Evolutionary conservation across 2,797 vertebrate genomes (phyloP).

Genomic region (Erethizon dorsatum): DNA sequence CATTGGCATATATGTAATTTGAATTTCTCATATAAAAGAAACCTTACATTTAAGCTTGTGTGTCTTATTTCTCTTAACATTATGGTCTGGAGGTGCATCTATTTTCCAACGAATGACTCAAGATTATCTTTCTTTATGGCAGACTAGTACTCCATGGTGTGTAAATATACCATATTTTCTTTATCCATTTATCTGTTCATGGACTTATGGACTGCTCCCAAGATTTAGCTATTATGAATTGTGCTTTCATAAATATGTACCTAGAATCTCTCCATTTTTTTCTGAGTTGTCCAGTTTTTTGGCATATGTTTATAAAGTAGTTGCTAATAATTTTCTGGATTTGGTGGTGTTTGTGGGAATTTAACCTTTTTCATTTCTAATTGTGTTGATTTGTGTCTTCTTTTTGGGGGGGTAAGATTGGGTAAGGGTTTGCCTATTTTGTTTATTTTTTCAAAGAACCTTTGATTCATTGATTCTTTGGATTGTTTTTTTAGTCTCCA

Average conservation of each 20-base stretch:
- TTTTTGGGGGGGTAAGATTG: neutral
- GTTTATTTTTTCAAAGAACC: too few relatives aligned
- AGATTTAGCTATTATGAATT: too few relatives aligned
- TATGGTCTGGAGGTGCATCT: neutral
- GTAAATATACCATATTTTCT: neutral
- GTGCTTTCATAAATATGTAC: neutral
- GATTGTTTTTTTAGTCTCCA: too few relatives aligned
- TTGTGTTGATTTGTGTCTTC: neutral
- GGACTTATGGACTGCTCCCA: too few relatives aligned
- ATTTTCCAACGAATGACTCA: neutral
- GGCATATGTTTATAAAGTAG: neutral
- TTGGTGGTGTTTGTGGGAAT: neutral
- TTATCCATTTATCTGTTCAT: neutral
- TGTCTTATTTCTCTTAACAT: neutral
- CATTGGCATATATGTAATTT: neutral
- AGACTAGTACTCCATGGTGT: neutral
- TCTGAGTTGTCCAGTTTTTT: neutral
- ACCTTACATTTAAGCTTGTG: neutral
- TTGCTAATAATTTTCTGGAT: neutral
- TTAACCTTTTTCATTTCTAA: neutral
- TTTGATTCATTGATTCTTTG: too few relatives aligned
- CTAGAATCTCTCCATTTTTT: neutral
- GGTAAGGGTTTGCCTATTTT: neutral
- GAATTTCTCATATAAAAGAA: neutral
- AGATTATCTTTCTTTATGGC: neutral